These are phyloP conservation scores for Apteryx mantelli DNA, from an alignment of 2,113 vertebrate genomes.

Conservation along the genomic window DNA sequence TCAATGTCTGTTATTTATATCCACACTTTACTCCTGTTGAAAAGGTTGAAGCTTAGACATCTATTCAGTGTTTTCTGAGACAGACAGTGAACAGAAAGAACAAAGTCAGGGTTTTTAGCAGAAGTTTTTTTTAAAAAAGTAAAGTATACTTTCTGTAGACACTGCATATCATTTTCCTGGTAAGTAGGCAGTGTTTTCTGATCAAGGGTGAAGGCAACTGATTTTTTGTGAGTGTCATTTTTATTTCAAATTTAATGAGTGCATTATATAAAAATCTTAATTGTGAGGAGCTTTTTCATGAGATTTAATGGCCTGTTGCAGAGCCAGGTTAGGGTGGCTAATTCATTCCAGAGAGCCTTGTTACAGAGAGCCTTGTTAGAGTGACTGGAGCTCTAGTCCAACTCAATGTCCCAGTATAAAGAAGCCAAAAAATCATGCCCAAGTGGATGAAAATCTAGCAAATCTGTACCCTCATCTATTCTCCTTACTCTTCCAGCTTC, in stretches of 20 bases:
- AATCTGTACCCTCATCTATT: neutral
- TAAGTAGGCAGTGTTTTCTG: neutral
- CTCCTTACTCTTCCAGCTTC: neutral
- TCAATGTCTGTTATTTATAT: constrained; percentile 60
- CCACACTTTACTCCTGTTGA: neutral
- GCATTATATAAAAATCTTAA: neutral
- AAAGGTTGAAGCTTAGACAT: constrained; percentile 18
- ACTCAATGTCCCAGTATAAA: neutral
- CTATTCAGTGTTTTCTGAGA: constrained; percentile 13
- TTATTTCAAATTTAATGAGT: neutral
- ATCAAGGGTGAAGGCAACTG: neutral
- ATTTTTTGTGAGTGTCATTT: neutral
- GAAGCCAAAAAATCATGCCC: neutral
- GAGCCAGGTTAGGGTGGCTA: neutral
- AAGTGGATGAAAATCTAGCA: neutral
- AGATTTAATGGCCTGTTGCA: neutral
- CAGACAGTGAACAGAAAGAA: neutral
- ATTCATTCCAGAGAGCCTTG: neutral
- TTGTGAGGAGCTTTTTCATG: neutral
- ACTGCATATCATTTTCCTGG: neutral
- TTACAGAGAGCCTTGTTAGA: neutral
- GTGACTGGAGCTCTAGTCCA: neutral
- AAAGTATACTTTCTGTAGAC: neutral
- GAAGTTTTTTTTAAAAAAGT: neutral
- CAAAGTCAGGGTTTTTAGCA: neutral